Evolutionary conservation across 2,797 vertebrate species (phyloP).

Genomic region (Chaetodon trifasciatus): DNA sequence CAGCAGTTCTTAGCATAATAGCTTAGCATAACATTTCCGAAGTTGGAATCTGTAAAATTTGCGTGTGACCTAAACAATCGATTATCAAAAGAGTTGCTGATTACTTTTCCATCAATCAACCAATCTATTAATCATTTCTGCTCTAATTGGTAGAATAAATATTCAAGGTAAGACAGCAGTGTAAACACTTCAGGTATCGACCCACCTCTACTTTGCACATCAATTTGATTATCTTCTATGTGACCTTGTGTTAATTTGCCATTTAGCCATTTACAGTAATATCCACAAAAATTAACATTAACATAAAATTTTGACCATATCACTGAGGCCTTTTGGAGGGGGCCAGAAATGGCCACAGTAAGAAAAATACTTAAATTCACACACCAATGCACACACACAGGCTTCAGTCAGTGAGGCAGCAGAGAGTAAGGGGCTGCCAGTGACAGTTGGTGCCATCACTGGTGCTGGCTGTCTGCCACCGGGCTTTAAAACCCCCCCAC

Average conservation of each 20-base stretch:
- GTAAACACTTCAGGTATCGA: neutral
- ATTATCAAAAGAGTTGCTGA: neutral
- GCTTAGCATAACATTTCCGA: neutral
- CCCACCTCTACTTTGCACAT: neutral
- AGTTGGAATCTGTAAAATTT: neutral
- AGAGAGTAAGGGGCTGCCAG: conserved; percentile 69
- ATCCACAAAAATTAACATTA: neutral
- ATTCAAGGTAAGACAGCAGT: neutral
- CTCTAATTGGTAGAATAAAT: neutral
- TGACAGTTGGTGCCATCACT: conserved; percentile 83
- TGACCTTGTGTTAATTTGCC: neutral
- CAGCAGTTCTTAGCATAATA: neutral
- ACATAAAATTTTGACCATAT: neutral
- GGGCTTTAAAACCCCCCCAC: conserved; percentile 72
- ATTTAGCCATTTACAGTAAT: neutral
- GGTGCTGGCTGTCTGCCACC: conserved; percentile 77
- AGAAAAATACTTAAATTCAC: conserved; percentile 33
- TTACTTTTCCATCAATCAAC: neutral
- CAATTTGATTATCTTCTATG: neutral
- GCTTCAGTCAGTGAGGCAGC: conserved; percentile 49
- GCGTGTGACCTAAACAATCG: neutral
- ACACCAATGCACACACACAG: conserved; percentile 27
- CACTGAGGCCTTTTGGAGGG: neutral
- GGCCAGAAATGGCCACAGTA: conserved; percentile 19
- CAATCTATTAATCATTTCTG: neutral